Evolutionary conservation across 2,888 invertebrate species (phyloP).

Genomic region (Acrobasis consociella): DNA sequence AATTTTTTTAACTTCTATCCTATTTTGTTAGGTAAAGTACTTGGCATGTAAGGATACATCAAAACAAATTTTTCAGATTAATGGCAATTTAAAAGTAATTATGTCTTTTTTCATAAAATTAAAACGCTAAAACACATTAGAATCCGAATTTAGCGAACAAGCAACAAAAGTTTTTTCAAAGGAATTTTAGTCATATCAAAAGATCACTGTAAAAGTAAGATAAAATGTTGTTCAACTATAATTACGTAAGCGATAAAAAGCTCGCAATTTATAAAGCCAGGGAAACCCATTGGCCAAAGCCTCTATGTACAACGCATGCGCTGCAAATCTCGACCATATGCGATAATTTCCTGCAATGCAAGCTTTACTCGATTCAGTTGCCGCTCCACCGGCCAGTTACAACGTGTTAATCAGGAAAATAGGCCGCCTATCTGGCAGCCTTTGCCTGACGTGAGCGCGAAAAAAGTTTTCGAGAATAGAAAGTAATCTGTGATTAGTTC

Average conservation of each 20-base stretch:
- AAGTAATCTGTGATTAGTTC: constrained; percentile 50
- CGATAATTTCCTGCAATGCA: constrained; percentile 28
- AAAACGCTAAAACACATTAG: too few relatives aligned
- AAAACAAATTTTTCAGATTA: too few relatives aligned
- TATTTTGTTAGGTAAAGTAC: too few relatives aligned
- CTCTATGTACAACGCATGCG: constrained; percentile 12
- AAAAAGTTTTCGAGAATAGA: constrained; percentile 45
- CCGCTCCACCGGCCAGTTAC: constrained; percentile 47
- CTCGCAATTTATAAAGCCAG: not conserved
- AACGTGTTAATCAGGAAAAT: constrained; percentile 62
- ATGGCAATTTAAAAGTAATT: too few relatives aligned
- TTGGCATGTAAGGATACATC: too few relatives aligned
- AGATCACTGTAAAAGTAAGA: not conserved
- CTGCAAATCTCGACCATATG: constrained; percentile 14
- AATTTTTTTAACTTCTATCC: too few relatives aligned
- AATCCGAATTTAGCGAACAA: too few relatives aligned
- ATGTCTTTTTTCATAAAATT: too few relatives aligned
- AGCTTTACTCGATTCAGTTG: constrained; percentile 19
- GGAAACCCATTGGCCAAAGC: not conserved
- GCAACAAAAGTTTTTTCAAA: too few relatives aligned
- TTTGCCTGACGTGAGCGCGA: constrained; percentile 53
- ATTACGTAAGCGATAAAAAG: not conserved
- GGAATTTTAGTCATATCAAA: too few relatives aligned
- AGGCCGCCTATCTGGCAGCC: constrained; percentile 56
- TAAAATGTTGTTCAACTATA: too few relatives aligned